These are phyloP conservation scores for Chrysolina americana DNA, from an alignment of 2,888 invertebrate species.

Conservation along the genomic window DNA sequence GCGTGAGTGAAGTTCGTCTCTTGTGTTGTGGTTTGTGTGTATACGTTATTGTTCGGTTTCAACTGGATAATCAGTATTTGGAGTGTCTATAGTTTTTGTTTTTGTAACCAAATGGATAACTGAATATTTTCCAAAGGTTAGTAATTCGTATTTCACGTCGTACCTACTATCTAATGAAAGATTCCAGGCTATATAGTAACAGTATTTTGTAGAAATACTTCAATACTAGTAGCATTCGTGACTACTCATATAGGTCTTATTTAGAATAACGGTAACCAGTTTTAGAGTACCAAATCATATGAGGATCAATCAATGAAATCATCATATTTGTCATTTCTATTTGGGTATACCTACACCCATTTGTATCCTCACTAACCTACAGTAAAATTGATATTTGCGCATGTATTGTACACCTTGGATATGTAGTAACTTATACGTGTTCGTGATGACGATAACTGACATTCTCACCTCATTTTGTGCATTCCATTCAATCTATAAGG, in stretches of 20 bases:
- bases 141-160: neutral
- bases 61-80: neutral
- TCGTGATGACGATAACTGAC: neutral
- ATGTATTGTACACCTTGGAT: neutral
- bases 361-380: neutral
- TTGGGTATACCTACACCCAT: neutral
- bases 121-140: neutral
- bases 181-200: neutral
- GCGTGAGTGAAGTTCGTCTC: conserved; percentile 8
- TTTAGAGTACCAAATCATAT: neutral
- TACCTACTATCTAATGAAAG: neutral
- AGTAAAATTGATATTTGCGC: neutral
- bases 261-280: neutral
- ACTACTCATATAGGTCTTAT: neutral
- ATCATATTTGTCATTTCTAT: neutral
- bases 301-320: neutral
- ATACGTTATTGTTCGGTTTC: neutral
- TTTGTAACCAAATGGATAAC: neutral
- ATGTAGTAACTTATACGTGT: neutral
- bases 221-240: neutral
- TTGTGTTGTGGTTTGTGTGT: conserved; percentile 14
- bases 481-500: conserved; percentile 15
- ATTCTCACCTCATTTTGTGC: conserved; percentile 7
- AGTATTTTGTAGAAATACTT: neutral
- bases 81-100: neutral